Evolutionary conservation across 1,140 invertebrate genomes (phyloP), one percentile per base, ranked within the genome.

Genomic region (Dendroctonus valens): DNA sequence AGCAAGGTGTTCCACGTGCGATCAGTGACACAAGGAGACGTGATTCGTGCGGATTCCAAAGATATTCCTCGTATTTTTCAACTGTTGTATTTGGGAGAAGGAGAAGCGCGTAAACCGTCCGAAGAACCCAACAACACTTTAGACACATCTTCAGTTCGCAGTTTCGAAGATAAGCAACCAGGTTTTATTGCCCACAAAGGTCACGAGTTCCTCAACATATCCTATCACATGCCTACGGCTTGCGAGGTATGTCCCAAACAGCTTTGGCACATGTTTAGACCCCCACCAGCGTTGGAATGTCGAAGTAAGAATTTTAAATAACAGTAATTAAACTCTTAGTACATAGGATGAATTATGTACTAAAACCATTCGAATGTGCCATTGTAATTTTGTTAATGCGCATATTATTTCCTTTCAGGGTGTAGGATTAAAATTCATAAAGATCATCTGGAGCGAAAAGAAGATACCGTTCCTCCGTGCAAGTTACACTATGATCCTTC

Each of bases 1-100:
- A 96, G 95, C 79, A 98, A 98, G 89, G 90, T 99, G 74, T 98
- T 98, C 83, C 97, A 99, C 83, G 97, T 99, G 65, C 88, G 97
- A 72, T 92, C 94, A 65, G 97, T 99, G 55, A 98, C 96, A 59
- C 96, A 98, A 82, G 96, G 96, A 74, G 97, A 99, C 86, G 96
- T 98, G 68, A 97, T 98, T 78, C 87, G 96, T 79, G 97, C 94
- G 59, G 95, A 98, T 85, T 93, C 94, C 79, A 96, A 96, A 89
- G 96, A 98, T 86, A 97, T 99, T 81, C 97, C 97, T 74, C 90
- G 95, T 80, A 99, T 99, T 83, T 98, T 98, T 83, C 96, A 98
- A 85, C 83, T 97, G 74, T 81, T 97, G 66, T 96, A 97, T 79
- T 93, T 94, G 69, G 94, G 94, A 55, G 94, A 97, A 82, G 94